Evolutionary conservation across 2,888 invertebrate species (phyloP).

Genomic region (Mesopsocus fuscifrons): DNA sequence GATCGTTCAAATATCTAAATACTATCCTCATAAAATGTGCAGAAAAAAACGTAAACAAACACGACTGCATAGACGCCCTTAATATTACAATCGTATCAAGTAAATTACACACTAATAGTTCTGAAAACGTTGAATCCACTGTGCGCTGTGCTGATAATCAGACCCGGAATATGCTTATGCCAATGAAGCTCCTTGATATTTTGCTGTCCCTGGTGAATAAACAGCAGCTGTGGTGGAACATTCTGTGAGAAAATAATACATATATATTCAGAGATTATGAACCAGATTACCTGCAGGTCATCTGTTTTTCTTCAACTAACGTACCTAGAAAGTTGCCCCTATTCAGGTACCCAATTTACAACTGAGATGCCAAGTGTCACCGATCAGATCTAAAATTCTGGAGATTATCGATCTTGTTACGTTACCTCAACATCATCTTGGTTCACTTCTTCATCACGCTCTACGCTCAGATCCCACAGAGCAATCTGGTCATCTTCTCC

Average conservation of each 20-base stretch:
- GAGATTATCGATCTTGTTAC: too few relatives aligned
- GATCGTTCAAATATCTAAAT: too few relatives aligned
- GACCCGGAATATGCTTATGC: conserved; percentile 90
- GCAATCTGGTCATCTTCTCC: conserved; percentile 93
- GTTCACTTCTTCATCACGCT: conserved; percentile 52
- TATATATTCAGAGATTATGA: conserved; percentile 1
- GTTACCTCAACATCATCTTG: too few relatives aligned
- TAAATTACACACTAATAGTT: conserved; percentile 91
- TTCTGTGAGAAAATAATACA: conserved; percentile 30
- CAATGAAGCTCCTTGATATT: conserved; percentile 98
- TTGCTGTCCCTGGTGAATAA: conserved; percentile 94
- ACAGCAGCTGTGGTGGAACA: conserved; percentile 86
- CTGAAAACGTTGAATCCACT: conserved; percentile 94
- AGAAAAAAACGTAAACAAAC: too few relatives aligned
- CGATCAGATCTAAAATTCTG: too few relatives aligned
- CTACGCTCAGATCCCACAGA: conserved; percentile 90
- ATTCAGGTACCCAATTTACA: too few relatives aligned
- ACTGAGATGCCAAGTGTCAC: too few relatives aligned
- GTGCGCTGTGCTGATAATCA: conserved; percentile 81
- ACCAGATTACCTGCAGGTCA: conserved; percentile 27
- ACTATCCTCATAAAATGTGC: too few relatives aligned
- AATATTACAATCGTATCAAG: too few relatives aligned
- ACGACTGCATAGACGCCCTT: too few relatives aligned
- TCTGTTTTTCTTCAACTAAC: conserved; percentile 23
- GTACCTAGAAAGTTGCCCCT: conserved; percentile 21